phyloP scores from a whole-genome alignment of 2,888 invertebrate genomes.

The Morpho deidamia region DNA sequence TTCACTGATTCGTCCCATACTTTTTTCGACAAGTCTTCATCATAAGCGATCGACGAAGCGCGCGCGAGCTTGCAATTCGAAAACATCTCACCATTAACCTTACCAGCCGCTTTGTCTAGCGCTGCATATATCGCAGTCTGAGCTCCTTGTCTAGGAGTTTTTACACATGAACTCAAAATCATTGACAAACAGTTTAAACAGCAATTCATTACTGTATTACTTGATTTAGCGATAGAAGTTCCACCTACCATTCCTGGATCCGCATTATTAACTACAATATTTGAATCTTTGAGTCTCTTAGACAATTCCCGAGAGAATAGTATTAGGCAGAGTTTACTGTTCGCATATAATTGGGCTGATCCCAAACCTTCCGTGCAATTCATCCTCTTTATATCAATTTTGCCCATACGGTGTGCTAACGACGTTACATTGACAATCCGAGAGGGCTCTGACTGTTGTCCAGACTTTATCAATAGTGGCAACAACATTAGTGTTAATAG shows the following conservation, averaged over 20 bases:
- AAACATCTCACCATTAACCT: conserved; percentile 39
- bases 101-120: conserved; percentile 80
- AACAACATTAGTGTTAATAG: conserved; percentile 91
- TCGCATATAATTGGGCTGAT: conserved; percentile 68
- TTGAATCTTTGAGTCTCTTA: conserved; percentile 77
- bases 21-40: conserved; percentile 51
- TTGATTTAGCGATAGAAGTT: too few relatives aligned
- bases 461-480: conserved; percentile 82
- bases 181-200: too few relatives aligned
- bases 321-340: conserved; percentile 83
- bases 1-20: conserved; percentile 35
- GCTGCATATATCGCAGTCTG: conserved; percentile 84
- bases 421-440: conserved; percentile 88
- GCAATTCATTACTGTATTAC: too few relatives aligned
- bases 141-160: conserved; percentile 44
- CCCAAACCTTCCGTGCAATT: conserved; percentile 65
- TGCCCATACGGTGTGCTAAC: conserved; percentile 80
- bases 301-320: conserved; percentile 84
- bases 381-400: conserved; percentile 81
- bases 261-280: conserved; percentile 84
- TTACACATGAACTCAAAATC: neutral
- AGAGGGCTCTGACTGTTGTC: conserved; percentile 72
- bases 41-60: conserved; percentile 52
- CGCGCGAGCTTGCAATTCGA: conserved; percentile 75
- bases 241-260: conserved; percentile 88